A percentile compares a stretch with the other conserved stretches of the same genome.
These are phyloP conservation scores for Hemiscyllium ocellatum DNA, from an alignment of 2,113 vertebrate species.

Conservation along the genomic window DNA sequence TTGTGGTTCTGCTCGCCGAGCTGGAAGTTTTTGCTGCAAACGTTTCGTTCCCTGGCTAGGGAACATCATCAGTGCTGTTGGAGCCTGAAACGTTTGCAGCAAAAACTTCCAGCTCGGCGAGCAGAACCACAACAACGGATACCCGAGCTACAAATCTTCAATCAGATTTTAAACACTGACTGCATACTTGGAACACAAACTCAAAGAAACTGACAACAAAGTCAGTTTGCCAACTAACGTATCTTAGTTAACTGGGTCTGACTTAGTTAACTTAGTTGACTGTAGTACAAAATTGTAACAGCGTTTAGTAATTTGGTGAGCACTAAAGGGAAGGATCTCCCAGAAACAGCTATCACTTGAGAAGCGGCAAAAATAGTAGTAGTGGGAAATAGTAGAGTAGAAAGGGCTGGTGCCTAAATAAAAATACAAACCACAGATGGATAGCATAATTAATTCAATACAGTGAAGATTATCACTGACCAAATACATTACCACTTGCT, in stretches of 20 bases:
- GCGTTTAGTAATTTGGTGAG: background rate
- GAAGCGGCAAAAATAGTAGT: background rate
- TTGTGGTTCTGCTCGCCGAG: too few species aligned
- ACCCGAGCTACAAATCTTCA: too few species aligned
- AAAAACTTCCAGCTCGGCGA: too few species aligned
- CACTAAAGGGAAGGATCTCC: background rate
- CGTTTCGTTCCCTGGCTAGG: too few species aligned
- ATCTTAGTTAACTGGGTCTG: background rate
- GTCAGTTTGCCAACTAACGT: background rate
- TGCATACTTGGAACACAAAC: background rate
- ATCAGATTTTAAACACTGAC: too few species aligned
- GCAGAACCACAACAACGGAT: too few species aligned
- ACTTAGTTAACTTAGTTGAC: too few species aligned
- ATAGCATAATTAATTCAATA: too few species aligned
- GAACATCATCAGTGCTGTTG: too few species aligned
- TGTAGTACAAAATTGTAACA: background rate
- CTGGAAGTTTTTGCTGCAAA: too few species aligned
- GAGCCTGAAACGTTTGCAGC: too few species aligned
- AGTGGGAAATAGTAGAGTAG: background rate
- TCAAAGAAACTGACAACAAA: background rate
- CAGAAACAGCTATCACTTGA: background rate
- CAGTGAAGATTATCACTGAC: background rate
- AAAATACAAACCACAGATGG: background rate
- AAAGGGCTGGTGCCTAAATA: background rate
- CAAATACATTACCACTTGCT: background rate